Percentiles rank a stretch among this genome's conserved stretches.
Conservation (phyloP, 1,140 invertebrate species). For the Drosophila kohkoa region DNA sequence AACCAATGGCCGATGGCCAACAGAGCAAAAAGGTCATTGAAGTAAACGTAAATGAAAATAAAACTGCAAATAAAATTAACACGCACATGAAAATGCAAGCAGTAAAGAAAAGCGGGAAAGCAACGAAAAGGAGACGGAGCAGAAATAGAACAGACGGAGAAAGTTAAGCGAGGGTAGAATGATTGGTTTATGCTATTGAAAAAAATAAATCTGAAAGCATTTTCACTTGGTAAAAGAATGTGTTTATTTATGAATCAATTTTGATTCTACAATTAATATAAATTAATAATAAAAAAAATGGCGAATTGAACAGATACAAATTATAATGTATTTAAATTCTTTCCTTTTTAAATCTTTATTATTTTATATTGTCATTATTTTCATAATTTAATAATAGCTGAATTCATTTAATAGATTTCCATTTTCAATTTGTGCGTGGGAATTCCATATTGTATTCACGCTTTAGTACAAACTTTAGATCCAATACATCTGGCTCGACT, state of each 20-base stretch:
- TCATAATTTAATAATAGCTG: background rate
- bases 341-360: no score
- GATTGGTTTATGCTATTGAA: background rate
- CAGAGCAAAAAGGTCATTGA: constrained; percentile 57
- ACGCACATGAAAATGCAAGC: constrained; percentile 53
- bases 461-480: background rate
- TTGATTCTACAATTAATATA: no score
- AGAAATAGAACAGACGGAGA: background rate
- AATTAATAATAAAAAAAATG: no score
- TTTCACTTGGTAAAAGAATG: background rate
- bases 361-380: background rate
- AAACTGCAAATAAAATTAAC: constrained; percentile 69
- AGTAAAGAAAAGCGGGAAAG: constrained; percentile 4
- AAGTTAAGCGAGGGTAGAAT: constrained; percentile 5
- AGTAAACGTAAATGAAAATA: constrained; percentile 60
- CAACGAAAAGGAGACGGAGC: background rate
- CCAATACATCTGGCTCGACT: background rate
- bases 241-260: no score
- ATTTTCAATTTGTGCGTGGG: background rate
- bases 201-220: background rate
- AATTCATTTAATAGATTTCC: no score
- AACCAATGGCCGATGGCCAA: constrained; percentile 30
- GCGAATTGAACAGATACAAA: no score
- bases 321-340: no score
- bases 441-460: background rate